Conservation (phyloP, 2,797 vertebrate genomes). For the Oreochromis grahami region DNA sequence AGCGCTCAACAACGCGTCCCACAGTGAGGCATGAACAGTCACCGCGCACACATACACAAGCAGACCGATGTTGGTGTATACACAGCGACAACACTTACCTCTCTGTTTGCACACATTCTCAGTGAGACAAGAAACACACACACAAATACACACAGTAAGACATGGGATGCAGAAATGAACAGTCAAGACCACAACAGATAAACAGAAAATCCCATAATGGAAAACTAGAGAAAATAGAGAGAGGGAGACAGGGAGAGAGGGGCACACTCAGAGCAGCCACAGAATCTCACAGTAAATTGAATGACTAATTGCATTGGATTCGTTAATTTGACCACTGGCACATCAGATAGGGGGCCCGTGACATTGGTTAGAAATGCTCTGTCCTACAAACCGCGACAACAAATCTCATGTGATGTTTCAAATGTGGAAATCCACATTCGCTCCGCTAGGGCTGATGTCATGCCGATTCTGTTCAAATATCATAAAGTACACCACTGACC, state of each 20-base stretch:
- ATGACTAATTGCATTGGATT: conserved; percentile 70
- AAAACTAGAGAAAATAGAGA: conserved; percentile 14
- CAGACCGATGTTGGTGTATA: conserved; percentile 8
- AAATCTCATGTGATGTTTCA: conserved; percentile 36
- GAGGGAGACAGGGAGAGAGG: background rate
- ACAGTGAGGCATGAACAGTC: conserved; percentile 74
- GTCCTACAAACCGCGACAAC: conserved; percentile 44
- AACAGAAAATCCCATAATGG: conserved; percentile 62
- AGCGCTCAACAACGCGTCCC: conserved; percentile 75
- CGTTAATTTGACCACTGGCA: conserved; percentile 59
- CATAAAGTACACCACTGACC: background rate
- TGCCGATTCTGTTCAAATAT: conserved; percentile 22
- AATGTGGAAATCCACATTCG: conserved; percentile 53
- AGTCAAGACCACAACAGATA: conserved; percentile 64
- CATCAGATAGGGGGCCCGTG: conserved; percentile 55
- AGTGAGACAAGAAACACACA: conserved; percentile 30
- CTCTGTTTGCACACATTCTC: conserved; percentile 50
- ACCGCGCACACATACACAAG: conserved; percentile 11
- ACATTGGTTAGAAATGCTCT: conserved; percentile 57
- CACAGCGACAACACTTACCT: conserved; percentile 48
- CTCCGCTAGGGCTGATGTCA: conserved; percentile 29
- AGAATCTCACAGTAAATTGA: conserved; percentile 52
- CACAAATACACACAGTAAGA: conserved; percentile 61
- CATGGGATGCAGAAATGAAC: conserved; percentile 66
- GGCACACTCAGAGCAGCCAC: background rate